Evolutionary conservation across 2,797 vertebrate genomes (phyloP), one percentile per base, ranked within the genome.

Genomic region (Capromys pilorides): DNA sequence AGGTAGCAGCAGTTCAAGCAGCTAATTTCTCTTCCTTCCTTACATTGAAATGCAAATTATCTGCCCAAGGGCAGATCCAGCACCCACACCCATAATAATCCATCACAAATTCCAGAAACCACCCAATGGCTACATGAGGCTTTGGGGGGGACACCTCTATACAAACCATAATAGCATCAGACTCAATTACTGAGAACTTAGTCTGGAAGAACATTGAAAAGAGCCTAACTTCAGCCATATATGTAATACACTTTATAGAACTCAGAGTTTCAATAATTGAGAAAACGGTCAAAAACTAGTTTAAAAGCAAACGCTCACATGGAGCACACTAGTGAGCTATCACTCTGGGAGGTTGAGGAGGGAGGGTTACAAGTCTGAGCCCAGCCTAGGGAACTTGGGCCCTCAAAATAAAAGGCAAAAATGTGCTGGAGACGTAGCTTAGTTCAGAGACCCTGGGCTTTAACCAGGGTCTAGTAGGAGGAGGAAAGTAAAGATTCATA

Each of bases 151-250:
- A 45, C 45, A 45, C 45, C 45, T 45, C 4, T 8, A 45, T 8
- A 45, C 45, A 45, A 45, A 45, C 45, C 45, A 45, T 45, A 45
- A 45, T 8, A 45, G 8, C 45, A 45, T 75, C 6, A 41, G 62
- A 87, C 64, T 84, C 78, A 91, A 88, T 78, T 78, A 93, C 67
- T 79, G 22, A 88, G 62, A 86, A 62, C 67, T 89, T 12, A 93
- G 91, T 90, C 62, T 86, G 49, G 39, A 18, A 24, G 26, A 49
- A 39, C 10, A 94, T 36, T 82, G 88, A 79, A 28, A 18, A 90
- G 85, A 59, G 10, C 6, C 36, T 90, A 71, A 90, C 86, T 81
- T 73, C 82, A 90, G 36, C 64, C 10, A 80, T 9, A 57, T 75
- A 78, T 88, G 26, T 84, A 77, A 69, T 64, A 88, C 41, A 28